phyloP scores from a whole-genome alignment of 2,888 invertebrate species.

The Epinotia ramella region DNA sequence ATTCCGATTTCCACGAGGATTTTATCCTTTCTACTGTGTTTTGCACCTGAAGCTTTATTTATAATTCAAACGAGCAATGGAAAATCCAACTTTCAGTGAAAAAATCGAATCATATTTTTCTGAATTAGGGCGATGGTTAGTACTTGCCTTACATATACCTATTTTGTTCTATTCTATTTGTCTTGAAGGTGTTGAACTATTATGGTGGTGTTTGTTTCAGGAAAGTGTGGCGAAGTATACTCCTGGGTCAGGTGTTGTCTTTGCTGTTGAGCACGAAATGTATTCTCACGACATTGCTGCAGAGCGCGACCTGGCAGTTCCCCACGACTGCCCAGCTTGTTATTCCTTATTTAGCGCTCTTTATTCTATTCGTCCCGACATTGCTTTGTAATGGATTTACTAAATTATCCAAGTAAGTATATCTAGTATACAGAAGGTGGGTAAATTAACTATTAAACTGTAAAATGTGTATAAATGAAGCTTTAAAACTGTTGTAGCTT shows the following conservation, averaged over 20 bases:
- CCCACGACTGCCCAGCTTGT: constrained; percentile 93
- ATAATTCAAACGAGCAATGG: constrained; percentile 61
- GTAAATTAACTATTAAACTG: too few species aligned
- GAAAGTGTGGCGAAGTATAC: constrained; percentile 90
- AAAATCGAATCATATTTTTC: constrained; percentile 88
- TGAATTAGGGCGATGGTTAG: constrained; percentile 89
- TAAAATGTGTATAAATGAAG: not conserved
- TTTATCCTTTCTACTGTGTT: constrained; percentile 48
- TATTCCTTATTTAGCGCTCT: constrained; percentile 91
- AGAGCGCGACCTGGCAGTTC: constrained; percentile 88
- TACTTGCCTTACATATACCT: constrained; percentile 46
- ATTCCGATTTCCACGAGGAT: constrained; percentile 48
- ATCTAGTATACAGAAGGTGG: not conserved
- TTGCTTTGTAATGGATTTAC: constrained; percentile 89
- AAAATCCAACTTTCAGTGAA: constrained; percentile 85
- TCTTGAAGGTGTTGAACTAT: constrained; percentile 11
- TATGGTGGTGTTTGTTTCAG: constrained; percentile 68
- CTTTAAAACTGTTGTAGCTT: not conserved
- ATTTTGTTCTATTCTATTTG: constrained; percentile 29
- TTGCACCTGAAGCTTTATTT: constrained; percentile 49
- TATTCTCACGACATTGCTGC: constrained; percentile 89
- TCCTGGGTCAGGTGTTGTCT: constrained; percentile 91
- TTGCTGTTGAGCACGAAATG: constrained; percentile 91
- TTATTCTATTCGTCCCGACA: constrained; percentile 91
- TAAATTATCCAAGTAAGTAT: constrained; percentile 86